Base-by-base conservation (phyloP, 2,113 vertebrate genomes). In the Dipodomys stephensi region DNA sequence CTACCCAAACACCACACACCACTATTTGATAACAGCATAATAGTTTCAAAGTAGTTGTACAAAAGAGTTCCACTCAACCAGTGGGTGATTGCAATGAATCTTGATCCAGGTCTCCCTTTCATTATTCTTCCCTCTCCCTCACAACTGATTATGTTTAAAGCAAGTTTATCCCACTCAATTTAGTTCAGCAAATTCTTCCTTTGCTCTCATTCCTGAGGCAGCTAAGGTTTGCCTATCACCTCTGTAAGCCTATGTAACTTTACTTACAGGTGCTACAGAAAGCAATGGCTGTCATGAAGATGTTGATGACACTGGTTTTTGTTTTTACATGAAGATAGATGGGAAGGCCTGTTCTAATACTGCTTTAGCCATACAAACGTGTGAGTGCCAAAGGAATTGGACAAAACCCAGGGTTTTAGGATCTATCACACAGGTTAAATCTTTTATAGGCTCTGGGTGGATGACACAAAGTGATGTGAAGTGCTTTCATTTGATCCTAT, bases 401-500 rank as follows among this genome's bases (percentile, higher is more conserved):
- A 96, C 89, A 97, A 98, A 97, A 98, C 97, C 92, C 16, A 90
- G 67, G 12, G 62, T 83, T 97, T 91, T 87, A 94, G 95, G 77
- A 39, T 62, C 80, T 27, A 89, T 88, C 87, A 78, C 88, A 68
- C 18, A 44, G n/a, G 93, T 89, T 98, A 95, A 98, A 97, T 98
- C 97, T 98, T 98, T 98, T 83, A 98, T 98, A 83, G 79, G 62
- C 6, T 27, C 39, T 93, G 49, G 83, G 28, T 83, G 97, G 84
- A 80, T 89, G 97, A 96, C 94, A 96, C 93, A 97, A 96, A 97
- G 62, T 81, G 92, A 97, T 92, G 93, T 88, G 96, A 98, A 98
- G 68, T 91, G 87, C 93, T 97, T 98, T 96, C 64, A 93, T 93
- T 98, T 98, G 97, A 97, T 96, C 74, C n/a, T 95, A 94, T 97